phyloP scores from a whole-genome alignment of 2,888 invertebrate genomes.

The Amphipoea lucens region DNA sequence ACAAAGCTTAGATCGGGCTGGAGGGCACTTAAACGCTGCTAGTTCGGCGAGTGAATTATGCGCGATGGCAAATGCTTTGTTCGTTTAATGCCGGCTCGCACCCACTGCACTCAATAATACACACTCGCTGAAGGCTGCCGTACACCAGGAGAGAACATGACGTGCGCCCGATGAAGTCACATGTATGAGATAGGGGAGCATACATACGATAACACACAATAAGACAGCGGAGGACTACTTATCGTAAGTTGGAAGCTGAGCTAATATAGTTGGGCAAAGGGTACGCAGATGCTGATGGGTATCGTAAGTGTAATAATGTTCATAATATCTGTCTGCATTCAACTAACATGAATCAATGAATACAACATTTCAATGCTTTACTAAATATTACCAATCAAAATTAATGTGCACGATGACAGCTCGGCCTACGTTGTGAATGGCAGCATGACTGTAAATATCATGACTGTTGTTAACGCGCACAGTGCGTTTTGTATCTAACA shows the following conservation, averaged over 20 bases:
- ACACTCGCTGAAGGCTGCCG: conserved; percentile 2
- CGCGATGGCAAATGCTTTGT: conserved; percentile 66
- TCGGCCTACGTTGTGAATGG: too few relatives aligned
- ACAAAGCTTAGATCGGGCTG: conserved; percentile 68
- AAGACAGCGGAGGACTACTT: background rate
- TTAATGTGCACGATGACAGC: background rate
- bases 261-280: background rate
- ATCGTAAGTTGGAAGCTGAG: background rate
- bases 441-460: background rate
- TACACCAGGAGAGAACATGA: background rate
- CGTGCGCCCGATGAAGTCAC: too few relatives aligned
- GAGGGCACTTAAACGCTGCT: conserved; percentile 74
- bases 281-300: too few relatives aligned
- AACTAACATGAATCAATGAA: background rate
- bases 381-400: background rate
- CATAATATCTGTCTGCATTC: background rate
- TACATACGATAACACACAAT: background rate
- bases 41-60: conserved; percentile 72
- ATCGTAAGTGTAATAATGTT: too few relatives aligned
- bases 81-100: conserved; percentile 52
- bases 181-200: too few relatives aligned
- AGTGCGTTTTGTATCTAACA: background rate
- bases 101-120: conserved; percentile 25
- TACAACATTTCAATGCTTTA: background rate
- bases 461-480: background rate